These are phyloP conservation scores for cattle (Bos taurus) DNA, from an alignment of 2,113 vertebrate species.

Conservation along the genomic window ARS-UCD2.0 NC_037338.1:91462501-91463000, in stretches of 20 bases:
- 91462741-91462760: not conserved
- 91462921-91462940: not conserved
- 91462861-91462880: fast-evolving
- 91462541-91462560: not conserved
- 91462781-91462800: not conserved
- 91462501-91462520: not conserved
- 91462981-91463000: not conserved
- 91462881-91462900: not conserved
- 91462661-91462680: not conserved
- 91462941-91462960: not conserved
- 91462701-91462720: not conserved
- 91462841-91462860: too few species aligned
- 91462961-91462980: not conserved
- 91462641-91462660: not conserved
- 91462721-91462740: not conserved
- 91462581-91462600: not conserved
- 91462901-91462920: not conserved
- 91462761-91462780: not conserved
- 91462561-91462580: not conserved
- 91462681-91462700: not conserved
- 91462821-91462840: not conserved
- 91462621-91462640: not conserved
- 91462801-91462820: not conserved
- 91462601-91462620: not conserved
- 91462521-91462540: not conserved